These are phyloP conservation scores for Pachliopta kotzebuea DNA, from an alignment of 2,888 invertebrate genomes.

Conservation along the genomic window DNA sequence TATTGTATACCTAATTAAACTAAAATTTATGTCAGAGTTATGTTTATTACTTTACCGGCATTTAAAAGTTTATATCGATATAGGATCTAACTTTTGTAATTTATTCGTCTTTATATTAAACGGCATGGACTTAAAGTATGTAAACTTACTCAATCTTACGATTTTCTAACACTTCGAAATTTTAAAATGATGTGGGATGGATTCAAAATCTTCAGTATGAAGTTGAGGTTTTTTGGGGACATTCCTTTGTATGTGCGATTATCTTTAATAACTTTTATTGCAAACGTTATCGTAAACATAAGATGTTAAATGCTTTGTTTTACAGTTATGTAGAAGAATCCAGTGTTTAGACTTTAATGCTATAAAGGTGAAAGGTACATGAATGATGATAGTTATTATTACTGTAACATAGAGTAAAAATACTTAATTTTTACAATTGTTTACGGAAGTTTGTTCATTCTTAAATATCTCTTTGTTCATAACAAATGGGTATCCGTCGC, in stretches of 20 bases:
- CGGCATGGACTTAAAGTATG: background rate
- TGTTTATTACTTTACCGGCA: background rate
- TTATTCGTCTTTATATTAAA: background rate
- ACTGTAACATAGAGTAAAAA: background rate
- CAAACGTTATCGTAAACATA: no score
- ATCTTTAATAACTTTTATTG: no score
- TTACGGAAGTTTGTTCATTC: background rate
- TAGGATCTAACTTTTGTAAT: background rate
- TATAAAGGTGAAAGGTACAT: no score
- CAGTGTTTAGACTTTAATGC: no score
- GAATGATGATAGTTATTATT: no score
- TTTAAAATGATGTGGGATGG: background rate
- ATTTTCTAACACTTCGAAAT: background rate
- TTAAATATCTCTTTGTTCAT: background rate
- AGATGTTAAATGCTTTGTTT: no score
- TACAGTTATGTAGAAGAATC: no score
- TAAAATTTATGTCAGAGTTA: no score
- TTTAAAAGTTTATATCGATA: background rate
- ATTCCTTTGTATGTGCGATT: no score
- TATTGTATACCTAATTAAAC: no score
- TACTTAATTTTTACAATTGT: background rate
- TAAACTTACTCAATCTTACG: background rate
- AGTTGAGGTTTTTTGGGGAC: no score
- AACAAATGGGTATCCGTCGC: slow-evolving; percentile 23
- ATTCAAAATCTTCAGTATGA: no score